Evolutionary conservation across 2,113 vertebrate species (phyloP).

Genomic region (Mugil cephalus): DNA sequence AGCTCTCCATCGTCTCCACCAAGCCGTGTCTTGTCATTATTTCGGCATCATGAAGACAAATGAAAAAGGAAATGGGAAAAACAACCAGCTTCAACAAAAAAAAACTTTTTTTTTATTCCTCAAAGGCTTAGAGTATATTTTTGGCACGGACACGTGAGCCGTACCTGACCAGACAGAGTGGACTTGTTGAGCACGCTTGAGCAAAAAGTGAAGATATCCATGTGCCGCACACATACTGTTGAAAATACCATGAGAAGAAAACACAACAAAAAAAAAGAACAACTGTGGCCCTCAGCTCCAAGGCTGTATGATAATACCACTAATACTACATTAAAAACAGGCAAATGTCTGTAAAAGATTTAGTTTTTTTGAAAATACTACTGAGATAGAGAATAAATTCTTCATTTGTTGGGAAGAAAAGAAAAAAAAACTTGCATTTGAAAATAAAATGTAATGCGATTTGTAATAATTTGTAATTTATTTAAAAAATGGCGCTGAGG

Average conservation of each 20-base stretch:
- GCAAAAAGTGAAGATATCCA: not conserved
- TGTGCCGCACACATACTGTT: conserved; percentile 3
- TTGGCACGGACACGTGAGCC: not conserved
- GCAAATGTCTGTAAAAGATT: too few species aligned
- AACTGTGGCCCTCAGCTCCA: too few species aligned
- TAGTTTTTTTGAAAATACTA: too few species aligned
- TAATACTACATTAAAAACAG: too few species aligned
- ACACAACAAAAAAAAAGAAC: too few species aligned
- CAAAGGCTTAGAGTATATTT: not conserved
- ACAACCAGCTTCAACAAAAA: not conserved
- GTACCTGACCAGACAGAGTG: conserved; percentile 6
- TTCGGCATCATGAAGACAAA: conserved; percentile 50
- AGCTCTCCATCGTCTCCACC: conserved; percentile 45
- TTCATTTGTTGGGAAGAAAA: too few species aligned
- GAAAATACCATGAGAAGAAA: conserved; percentile 14
- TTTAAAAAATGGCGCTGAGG: too few species aligned
- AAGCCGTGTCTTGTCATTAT: conserved; percentile 51
- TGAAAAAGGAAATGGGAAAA: conserved; percentile 23
- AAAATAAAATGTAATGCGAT: too few species aligned
- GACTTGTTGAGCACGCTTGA: conserved; percentile 29
- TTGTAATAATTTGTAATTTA: too few species aligned
- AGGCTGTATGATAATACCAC: too few species aligned
- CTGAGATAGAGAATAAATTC: too few species aligned
- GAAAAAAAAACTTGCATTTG: too few species aligned
- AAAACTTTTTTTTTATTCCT: not conserved